These are phyloP conservation scores for Dolichallabes microphthalmus DNA, from an alignment of 2,113 vertebrate genomes.

Conservation along the genomic window DNA sequence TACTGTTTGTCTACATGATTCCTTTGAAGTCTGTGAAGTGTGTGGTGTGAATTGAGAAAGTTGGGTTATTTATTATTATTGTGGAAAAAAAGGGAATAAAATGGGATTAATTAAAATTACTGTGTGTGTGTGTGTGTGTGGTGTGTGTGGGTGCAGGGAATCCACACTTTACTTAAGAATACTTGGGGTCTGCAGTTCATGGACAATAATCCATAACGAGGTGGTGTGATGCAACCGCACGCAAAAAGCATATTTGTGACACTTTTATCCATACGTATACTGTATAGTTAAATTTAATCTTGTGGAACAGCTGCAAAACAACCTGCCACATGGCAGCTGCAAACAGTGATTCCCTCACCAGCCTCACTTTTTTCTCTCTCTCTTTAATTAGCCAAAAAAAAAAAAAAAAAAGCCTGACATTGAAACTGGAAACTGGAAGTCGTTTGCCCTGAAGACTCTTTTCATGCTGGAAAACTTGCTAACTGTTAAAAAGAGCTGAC, in stretches of 20 bases:
- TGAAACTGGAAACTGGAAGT: background rate
- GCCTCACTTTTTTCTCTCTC: background rate
- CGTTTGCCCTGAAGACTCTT: no score
- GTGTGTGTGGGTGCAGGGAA: background rate
- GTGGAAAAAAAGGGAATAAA: background rate
- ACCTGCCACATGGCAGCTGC: background rate
- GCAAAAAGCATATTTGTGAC: background rate
- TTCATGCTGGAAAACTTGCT: background rate
- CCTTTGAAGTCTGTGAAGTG: background rate
- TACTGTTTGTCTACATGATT: slow-evolving; percentile 7
- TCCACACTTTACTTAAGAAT: background rate
- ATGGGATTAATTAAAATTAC: background rate
- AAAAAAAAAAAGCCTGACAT: no score
- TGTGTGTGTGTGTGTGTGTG: background rate
- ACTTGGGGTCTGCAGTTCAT: background rate
- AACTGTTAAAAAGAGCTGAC: background rate
- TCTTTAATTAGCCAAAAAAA: background rate
- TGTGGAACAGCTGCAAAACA: background rate
- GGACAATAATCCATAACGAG: background rate
- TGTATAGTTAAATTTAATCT: background rate
- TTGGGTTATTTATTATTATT: background rate
- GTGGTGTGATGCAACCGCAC: background rate
- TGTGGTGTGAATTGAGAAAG: slow-evolving; percentile 3
- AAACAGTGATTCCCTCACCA: background rate
- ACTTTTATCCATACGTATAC: background rate